These are phyloP conservation scores for Coleophora deauratella DNA, from an alignment of 2,888 invertebrate species.

Conservation along the genomic window DNA sequence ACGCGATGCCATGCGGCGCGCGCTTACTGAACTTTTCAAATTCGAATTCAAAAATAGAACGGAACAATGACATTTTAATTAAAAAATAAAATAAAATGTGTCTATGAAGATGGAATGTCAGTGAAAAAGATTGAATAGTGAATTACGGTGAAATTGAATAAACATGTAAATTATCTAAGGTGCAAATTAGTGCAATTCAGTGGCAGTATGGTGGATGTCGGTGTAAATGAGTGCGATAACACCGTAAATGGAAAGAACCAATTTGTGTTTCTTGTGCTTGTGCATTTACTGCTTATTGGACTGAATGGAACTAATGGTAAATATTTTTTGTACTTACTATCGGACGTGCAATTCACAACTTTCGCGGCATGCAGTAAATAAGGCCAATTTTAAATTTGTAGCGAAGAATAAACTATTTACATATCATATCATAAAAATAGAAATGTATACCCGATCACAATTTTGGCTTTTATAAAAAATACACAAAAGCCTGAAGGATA, in stretches of 20 bases:
- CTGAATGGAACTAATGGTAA: constrained; percentile 71
- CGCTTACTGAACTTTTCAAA: constrained; percentile 48
- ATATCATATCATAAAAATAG: constrained; percentile 43
- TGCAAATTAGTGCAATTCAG: constrained; percentile 54
- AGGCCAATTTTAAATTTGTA: constrained; percentile 21
- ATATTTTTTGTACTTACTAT: constrained; percentile 23
- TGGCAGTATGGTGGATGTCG: constrained; percentile 71
- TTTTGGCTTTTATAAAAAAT: too few relatives aligned
- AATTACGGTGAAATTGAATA: constrained; percentile 37
- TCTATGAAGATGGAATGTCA: constrained; percentile 4
- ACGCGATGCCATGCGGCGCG: constrained; percentile 30
- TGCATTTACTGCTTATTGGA: constrained; percentile 69
- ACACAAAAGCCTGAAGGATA: too few relatives aligned
- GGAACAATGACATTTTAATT: constrained; percentile 21
- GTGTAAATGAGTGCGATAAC: constrained; percentile 69
- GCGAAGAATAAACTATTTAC: constrained; percentile 14
- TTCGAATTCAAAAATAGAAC: constrained; percentile 20
- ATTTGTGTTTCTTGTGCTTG: constrained; percentile 68
- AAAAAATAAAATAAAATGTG: constrained; percentile 4
- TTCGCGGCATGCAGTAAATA: constrained; percentile 1
- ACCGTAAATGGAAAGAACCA: constrained; percentile 68
- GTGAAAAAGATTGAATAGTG: constrained; percentile 24
- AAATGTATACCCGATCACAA: too few relatives aligned
- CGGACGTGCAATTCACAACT: constrained; percentile 1
- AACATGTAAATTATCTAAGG: constrained; percentile 63